Conservation (phyloP, 2,797 vertebrate species). For the Pantherophis vulpinus region DNA sequence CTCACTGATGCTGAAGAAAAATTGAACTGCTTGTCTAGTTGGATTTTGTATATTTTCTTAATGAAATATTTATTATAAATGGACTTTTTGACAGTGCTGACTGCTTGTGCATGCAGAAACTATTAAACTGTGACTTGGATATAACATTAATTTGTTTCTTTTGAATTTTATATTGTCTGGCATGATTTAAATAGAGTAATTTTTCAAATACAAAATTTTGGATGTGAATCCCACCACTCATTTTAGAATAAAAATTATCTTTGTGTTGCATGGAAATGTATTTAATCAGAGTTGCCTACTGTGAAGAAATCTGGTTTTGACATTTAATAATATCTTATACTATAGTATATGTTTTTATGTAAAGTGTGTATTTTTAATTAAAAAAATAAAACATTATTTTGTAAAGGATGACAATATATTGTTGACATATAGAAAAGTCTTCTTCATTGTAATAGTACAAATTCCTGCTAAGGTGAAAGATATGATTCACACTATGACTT, state of each 20-base stretch:
- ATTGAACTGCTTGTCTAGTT: constrained; percentile 38
- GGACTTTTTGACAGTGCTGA: constrained; percentile 23
- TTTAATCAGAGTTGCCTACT: constrained; percentile 56
- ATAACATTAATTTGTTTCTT: background rate
- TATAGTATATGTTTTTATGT: constrained; percentile 58
- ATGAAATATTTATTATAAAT: constrained; percentile 30
- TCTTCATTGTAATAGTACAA: background rate
- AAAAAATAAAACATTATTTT: constrained; percentile 50
- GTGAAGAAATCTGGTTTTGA: constrained; percentile 32
- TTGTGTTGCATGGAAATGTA: constrained; percentile 59
- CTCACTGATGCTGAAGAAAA: constrained; percentile 1
- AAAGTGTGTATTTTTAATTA: constrained; percentile 60
- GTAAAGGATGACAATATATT: background rate
- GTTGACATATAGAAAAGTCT: background rate
- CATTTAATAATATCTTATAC: constrained; percentile 32
- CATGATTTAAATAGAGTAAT: fast-evolving
- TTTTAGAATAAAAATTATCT: constrained; percentile 35
- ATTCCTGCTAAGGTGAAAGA: background rate
- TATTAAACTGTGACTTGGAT: fast-evolving
- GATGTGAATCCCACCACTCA: constrained; percentile 27
- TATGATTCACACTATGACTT: background rate
- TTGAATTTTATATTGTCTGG: background rate
- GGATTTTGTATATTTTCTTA: background rate
- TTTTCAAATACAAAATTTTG: constrained; percentile 16
- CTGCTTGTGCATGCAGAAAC: constrained; percentile 3